phyloP scores from a whole-genome alignment of 2,888 invertebrate genomes.

The Hoplodrina blanda region DNA sequence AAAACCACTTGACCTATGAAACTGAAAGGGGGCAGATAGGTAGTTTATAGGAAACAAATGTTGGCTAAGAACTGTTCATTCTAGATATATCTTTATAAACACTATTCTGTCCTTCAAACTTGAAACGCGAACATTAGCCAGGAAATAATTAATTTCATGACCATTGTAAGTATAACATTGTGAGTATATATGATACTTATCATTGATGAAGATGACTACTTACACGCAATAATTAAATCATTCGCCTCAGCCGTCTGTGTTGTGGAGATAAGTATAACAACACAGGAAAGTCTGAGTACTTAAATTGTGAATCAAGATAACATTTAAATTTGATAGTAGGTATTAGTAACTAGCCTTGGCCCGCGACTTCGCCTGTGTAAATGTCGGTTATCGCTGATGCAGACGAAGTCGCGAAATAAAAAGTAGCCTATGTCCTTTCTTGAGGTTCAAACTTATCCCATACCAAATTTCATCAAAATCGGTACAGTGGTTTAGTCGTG shows the following conservation, averaged over 20 bases:
- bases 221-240: constrained; percentile 39
- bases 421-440: no score
- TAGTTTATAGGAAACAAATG: neutral
- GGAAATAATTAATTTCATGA: constrained; percentile 29
- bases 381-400: no score
- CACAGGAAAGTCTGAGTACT: neutral
- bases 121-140: neutral
- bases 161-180: neutral
- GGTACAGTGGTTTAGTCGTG: no score
- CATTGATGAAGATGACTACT: constrained; percentile 16
- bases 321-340: constrained; percentile 1
- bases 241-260: constrained; percentile 8
- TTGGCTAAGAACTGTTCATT: neutral
- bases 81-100: neutral
- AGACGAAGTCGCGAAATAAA: no score
- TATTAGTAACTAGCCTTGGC: neutral
- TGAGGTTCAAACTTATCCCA: no score
- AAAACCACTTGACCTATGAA: no score
- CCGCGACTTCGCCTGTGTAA: no score
- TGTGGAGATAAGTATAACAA: constrained; percentile 20
- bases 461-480: no score
- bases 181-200: constrained; percentile 4
- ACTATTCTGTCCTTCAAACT: neutral
- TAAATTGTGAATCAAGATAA: constrained; percentile 7
- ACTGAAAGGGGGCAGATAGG: neutral